Evolutionary conservation across 1,140 invertebrate genomes (phyloP), one percentile per base, ranked within the genome.

Genomic region (Vollenhovia emeryi): DNA sequence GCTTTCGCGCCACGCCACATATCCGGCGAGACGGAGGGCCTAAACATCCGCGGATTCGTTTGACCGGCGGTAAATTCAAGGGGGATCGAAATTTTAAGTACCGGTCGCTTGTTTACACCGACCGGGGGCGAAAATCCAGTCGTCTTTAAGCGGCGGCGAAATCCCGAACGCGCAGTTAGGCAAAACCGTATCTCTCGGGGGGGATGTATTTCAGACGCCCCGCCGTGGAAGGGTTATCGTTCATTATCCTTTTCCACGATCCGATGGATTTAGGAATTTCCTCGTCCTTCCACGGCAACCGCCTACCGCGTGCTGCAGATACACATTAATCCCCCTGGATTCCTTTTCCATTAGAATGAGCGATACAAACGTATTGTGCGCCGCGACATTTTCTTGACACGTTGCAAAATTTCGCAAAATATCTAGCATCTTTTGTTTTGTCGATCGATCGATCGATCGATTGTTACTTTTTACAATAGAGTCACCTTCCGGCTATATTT

Each of bases 61-160:
- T 84, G 73, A 84, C 82, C 82, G 43, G 48, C 43, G 15, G 30
- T 84, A 84, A 78, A 84, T 84, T 76, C 45, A n/a, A 78, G 55
- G 43, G 24, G 55, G 71, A 84, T 76, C 40, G 59, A 78, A 84
- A 84, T 84, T 66, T 66, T 78, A 84, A 84, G 82, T 84, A 60
- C 71, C 40, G 43, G 43, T 30, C 82, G 55, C 82, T 50, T 84
- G 71, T 87, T 78, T 78, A 59, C 82, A 82, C 15, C 69, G 60
- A 83, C 33, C 21, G 30, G 21, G n/a, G 59, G n/a, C n/a, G 36
- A 71, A 82, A 73, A 43, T 45, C 24, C 33, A 52, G 30, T 18
- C 50, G 78, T 73, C 50, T 73, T 71, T 43, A 71, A 71, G 24
- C 76, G 76, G 15, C 33, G 13, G 55, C 73, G 21, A 45, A 13